Conservation (phyloP, 2,797 vertebrate genomes). For the Choloepus didactylus region DNA sequence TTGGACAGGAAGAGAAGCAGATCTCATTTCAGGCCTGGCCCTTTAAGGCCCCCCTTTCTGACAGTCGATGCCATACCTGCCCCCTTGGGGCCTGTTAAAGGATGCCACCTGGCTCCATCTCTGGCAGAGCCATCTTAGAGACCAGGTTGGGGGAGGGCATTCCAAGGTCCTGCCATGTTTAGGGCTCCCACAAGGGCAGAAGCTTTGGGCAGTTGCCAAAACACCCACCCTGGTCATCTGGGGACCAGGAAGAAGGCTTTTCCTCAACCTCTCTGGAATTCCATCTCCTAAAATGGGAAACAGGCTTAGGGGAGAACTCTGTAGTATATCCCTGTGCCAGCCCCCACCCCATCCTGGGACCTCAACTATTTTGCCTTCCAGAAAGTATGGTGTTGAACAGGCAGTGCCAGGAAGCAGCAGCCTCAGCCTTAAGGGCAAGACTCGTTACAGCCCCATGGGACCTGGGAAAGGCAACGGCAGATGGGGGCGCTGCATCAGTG, state of each 20-base stretch:
- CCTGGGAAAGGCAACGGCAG: neutral
- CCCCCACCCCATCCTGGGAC: neutral
- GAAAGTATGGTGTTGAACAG: neutral
- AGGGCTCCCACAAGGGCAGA: neutral
- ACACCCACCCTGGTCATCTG: neutral
- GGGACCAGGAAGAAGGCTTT: neutral
- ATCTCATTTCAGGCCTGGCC: slow-evolving; percentile 56
- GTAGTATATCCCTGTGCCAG: neutral
- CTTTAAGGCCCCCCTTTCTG: slow-evolving; percentile 71
- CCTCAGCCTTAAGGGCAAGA: slow-evolving; percentile 60
- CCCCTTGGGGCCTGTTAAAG: slow-evolving; percentile 59
- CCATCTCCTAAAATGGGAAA: neutral
- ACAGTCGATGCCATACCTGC: slow-evolving; percentile 62
- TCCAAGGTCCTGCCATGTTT: neutral
- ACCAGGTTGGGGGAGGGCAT: neutral
- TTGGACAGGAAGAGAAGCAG: slow-evolving; percentile 7
- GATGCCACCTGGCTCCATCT: slow-evolving; percentile 56
- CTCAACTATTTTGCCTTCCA: slow-evolving; percentile 17
- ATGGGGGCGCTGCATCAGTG: neutral
- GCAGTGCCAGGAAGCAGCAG: neutral
- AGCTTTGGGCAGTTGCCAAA: neutral
- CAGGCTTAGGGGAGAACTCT: neutral
- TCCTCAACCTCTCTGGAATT: neutral
- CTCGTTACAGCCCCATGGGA: slow-evolving; percentile 21
- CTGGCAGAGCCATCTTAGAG: slow-evolving; percentile 56